Conservation (phyloP, 2,113 vertebrate species). For the Oxyura jamaicensis region DNA sequence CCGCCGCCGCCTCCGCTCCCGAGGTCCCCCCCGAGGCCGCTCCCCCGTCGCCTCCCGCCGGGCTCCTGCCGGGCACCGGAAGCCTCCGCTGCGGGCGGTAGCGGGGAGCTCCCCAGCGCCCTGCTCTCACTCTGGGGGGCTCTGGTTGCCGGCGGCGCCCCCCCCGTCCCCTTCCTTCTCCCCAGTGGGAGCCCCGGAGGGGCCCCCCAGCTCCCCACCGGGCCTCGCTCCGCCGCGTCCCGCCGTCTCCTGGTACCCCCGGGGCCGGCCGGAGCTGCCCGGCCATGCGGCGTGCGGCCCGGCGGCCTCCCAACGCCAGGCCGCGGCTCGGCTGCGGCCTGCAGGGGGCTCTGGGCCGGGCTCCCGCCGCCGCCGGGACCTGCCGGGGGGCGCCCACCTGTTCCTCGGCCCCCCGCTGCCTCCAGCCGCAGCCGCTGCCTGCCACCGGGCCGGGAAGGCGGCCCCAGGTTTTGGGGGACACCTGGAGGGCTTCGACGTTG, state of each 20-base stretch:
- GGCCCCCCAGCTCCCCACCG: background rate
- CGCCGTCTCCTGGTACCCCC: background rate
- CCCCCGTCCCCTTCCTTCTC: background rate
- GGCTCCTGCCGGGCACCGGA: background rate
- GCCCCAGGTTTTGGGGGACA: background rate
- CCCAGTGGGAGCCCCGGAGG: no score
- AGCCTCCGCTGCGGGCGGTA: background rate
- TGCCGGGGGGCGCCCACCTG: slow-evolving; percentile 45
- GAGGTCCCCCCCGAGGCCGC: background rate
- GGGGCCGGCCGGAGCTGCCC: background rate
- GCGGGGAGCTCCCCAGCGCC: background rate
- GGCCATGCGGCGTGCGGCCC: background rate
- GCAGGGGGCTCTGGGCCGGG: slow-evolving; percentile 37
- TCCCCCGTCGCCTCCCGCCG: background rate
- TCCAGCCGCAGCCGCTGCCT: background rate
- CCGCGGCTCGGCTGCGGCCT: slow-evolving; percentile 75
- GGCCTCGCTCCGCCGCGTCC: background rate
- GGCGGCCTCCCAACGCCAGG: slow-evolving; percentile 58
- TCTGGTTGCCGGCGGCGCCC: no score
- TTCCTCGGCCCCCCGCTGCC: background rate
- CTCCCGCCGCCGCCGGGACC: background rate
- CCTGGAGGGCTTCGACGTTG: background rate
- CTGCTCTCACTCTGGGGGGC: background rate
- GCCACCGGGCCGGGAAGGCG: background rate
- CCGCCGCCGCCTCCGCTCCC: background rate